phyloP scores from a whole-genome alignment of 2,888 invertebrate genomes.

The Pheosia tremula region DNA sequence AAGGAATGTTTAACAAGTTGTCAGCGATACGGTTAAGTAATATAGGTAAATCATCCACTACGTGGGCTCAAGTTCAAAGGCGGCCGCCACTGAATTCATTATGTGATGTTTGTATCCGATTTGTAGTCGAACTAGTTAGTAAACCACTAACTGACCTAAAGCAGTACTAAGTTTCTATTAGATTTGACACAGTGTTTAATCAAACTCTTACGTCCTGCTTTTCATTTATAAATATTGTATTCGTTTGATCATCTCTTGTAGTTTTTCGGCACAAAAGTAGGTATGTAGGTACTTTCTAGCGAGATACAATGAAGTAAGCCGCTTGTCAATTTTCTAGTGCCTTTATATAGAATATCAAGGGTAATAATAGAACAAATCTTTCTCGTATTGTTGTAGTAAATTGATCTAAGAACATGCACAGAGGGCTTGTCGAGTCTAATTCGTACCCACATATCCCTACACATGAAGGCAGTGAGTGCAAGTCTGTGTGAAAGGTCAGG shows the following conservation, averaged over 20 bases:
- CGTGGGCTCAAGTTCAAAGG: slow-evolving; percentile 52
- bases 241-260: too few species aligned
- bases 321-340: neutral
- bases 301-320: too few species aligned
- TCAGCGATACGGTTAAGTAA: too few species aligned
- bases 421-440: slow-evolving; percentile 51
- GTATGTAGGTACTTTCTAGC: too few species aligned
- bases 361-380: neutral
- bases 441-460: slow-evolving; percentile 50
- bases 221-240: too few species aligned
- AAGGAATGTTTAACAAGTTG: too few species aligned
- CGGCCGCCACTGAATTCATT: slow-evolving; percentile 56
- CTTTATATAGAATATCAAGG: slow-evolving; percentile 2
- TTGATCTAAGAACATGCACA: slow-evolving; percentile 10
- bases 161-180: slow-evolving; percentile 45
- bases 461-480: slow-evolving; percentile 55
- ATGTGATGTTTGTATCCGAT: slow-evolving; percentile 59
- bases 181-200: slow-evolving; percentile 30
- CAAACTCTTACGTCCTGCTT: too few species aligned
- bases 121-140: slow-evolving; percentile 46
- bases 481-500: slow-evolving; percentile 79
- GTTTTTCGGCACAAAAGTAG: too few species aligned
- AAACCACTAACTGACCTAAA: slow-evolving; percentile 33
- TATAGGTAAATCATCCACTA: slow-evolving; percentile 16
- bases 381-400: neutral